phyloP scores from a whole-genome alignment of 2,888 invertebrate species.

The Idaea dimidiata region DNA sequence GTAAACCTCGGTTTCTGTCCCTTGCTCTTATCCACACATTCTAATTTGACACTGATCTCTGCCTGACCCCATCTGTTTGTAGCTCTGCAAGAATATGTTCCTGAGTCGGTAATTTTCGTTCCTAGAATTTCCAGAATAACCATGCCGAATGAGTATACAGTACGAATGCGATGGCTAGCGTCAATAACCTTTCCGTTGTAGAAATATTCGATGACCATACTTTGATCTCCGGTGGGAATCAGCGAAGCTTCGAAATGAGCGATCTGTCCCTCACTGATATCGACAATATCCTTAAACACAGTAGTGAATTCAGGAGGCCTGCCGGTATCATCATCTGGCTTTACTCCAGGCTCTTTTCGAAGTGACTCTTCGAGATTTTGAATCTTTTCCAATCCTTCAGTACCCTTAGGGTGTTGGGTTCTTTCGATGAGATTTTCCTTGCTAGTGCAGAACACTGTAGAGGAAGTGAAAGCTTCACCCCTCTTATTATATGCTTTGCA shows the following conservation, averaged over 20 bases:
- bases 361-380: conserved; percentile 94
- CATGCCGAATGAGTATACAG: conserved; percentile 98
- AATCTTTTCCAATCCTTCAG: conserved; percentile 94
- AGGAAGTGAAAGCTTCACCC: conserved; percentile 95
- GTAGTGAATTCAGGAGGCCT: conserved; percentile 94
- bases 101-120: conserved; percentile 95
- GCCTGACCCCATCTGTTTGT: conserved; percentile 94
- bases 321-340: conserved; percentile 87
- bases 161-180: conserved; percentile 94
- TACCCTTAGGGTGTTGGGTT: conserved; percentile 97
- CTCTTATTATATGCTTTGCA: conserved; percentile 93
- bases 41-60: conserved; percentile 90
- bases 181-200: conserved; percentile 94
- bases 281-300: conserved; percentile 89
- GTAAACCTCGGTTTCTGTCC: conserved; percentile 95
- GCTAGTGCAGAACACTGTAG: conserved; percentile 91
- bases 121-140: conserved; percentile 97
- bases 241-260: conserved; percentile 98
- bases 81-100: conserved; percentile 92
- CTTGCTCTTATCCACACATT: conserved; percentile 90
- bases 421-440: conserved; percentile 92
- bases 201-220: conserved; percentile 97
- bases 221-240: conserved; percentile 95
- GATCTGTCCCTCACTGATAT: conserved; percentile 96
- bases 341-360: conserved; percentile 84